Base-by-base conservation (phyloP, 2,797 vertebrate species). In the Paguma larvata region DNA sequence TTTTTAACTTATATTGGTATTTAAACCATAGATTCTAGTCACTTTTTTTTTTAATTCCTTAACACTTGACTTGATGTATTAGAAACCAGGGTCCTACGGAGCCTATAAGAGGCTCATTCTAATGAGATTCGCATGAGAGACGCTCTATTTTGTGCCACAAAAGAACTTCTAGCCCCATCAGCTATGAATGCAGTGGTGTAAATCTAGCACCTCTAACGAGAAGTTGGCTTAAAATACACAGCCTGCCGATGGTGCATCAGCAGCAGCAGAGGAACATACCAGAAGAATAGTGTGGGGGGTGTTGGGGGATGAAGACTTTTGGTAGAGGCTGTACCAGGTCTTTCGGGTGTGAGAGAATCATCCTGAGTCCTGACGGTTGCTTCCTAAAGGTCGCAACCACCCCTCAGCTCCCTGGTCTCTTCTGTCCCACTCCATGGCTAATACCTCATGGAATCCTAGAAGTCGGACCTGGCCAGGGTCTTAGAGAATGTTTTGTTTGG, bases 241-340 rank as follows among this genome's bases (percentile, higher is more conserved):
- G 78, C 19, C 44, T 59, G 53, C 59, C 23, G 12, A 3, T 23
- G 30, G 3, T 14, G 19, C 85, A 23, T 48, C 19, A 53, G 46
- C 2, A 15, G 38, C 5, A 44, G 51, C 3, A 13, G 0, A 46
- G 9, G 67, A 25, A 19, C 6, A 4, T 1, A 13, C 6, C 0
- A 3, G 3, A 5, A 18, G 34, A 10, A 25, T 38, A 18, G 56
- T 59, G 56, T 59, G 56, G 21, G 56, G 21, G 3, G 56, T 1
- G 21, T 7, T 59, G 21, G 3, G 30, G 21, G 25, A 88, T 34
- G 2, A 27, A 85, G 21, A 5, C 21, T 59, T 65, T 85, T 46
- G 83, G 68, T 48, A 79, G 88, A 84, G 68, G 59, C 6, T 27
- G 11, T 21, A 68, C 13, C 3, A n/a, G 23, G 2, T 34, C 51